phyloP scores from a whole-genome alignment of 2,888 invertebrate species.

The Eledone cirrhosa region DNA sequence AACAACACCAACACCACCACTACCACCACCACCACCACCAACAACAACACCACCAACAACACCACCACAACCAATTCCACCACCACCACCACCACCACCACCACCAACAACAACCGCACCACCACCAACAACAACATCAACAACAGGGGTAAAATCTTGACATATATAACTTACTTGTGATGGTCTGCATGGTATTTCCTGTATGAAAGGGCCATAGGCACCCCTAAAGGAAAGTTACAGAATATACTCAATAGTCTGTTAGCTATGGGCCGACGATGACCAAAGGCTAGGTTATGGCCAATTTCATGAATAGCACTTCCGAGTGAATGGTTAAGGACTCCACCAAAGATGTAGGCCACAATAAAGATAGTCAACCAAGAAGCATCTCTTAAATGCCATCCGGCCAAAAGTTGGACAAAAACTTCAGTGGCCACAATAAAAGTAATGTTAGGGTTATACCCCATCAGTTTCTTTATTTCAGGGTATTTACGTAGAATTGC shows the following conservation, averaged over 20 bases:
- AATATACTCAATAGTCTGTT: slow-evolving; percentile 62
- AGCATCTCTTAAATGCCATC: slow-evolving; percentile 53
- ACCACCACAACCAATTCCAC: no score
- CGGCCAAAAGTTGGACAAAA: slow-evolving; percentile 52
- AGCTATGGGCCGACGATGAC: slow-evolving; percentile 57
- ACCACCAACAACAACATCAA: no score
- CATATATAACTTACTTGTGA: slow-evolving; percentile 41
- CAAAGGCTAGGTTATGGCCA: slow-evolving; percentile 66
- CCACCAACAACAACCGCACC: no score
- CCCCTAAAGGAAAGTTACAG: slow-evolving; percentile 63
- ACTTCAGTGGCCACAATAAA: slow-evolving; percentile 55
- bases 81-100: no score
- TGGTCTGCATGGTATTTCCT: slow-evolving; percentile 67
- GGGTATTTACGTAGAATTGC: slow-evolving; percentile 76
- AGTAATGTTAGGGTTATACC: slow-evolving; percentile 60
- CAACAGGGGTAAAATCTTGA: slow-evolving; percentile 28
- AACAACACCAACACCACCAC: no score
- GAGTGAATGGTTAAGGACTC: slow-evolving; percentile 63
- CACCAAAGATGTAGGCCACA: slow-evolving; percentile 59
- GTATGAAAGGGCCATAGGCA: slow-evolving; percentile 66
- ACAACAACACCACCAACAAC: no score
- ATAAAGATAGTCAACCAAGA: slow-evolving; percentile 56
- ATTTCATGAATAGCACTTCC: slow-evolving; percentile 66
- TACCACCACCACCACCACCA: no score
- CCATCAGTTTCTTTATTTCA: slow-evolving; percentile 66